Evolutionary conservation across 2,888 invertebrate species (phyloP).

Genomic region (Willowsia nigromaculata): DNA sequence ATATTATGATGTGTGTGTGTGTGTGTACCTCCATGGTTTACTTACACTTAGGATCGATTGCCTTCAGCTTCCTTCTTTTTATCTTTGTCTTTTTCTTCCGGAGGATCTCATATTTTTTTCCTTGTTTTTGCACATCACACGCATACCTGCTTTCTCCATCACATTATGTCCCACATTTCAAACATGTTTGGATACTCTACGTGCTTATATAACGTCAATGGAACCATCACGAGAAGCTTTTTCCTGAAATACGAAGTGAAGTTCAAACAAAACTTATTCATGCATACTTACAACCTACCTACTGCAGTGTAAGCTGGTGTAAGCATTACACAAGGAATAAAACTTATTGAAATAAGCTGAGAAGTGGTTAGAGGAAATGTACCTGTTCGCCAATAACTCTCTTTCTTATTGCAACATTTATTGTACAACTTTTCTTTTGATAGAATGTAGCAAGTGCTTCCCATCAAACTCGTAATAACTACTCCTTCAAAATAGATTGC

Average conservation of each 20-base stretch:
- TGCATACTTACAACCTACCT: constrained; percentile 2
- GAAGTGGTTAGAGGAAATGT: constrained; percentile 42
- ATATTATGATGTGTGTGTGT: constrained; percentile 13
- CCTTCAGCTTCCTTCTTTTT: constrained; percentile 40
- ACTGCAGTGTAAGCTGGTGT: not conserved
- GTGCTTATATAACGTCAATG: not conserved
- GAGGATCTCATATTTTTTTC: constrained; percentile 1
- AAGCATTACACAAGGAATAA: not conserved
- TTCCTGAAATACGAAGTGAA: constrained; percentile 14
- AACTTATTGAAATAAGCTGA: constrained; percentile 23
- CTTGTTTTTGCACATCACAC: not conserved
- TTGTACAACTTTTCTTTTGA: not conserved
- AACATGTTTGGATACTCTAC: not conserved
- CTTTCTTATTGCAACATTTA: not conserved
- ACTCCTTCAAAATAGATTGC: not conserved
- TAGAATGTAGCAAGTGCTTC: not conserved
- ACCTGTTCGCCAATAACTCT: not conserved
- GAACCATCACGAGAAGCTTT: not conserved
- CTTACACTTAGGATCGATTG: constrained; percentile 51
- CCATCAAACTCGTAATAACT: not conserved
- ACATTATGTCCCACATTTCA: not conserved
- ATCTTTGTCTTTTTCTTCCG: not conserved
- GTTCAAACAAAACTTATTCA: constrained; percentile 25
- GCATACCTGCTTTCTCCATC: not conserved
- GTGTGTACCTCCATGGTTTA: constrained; percentile 9